Evolutionary conservation across 2,888 invertebrate species (phyloP).

Genomic region (Phengaris arion): DNA sequence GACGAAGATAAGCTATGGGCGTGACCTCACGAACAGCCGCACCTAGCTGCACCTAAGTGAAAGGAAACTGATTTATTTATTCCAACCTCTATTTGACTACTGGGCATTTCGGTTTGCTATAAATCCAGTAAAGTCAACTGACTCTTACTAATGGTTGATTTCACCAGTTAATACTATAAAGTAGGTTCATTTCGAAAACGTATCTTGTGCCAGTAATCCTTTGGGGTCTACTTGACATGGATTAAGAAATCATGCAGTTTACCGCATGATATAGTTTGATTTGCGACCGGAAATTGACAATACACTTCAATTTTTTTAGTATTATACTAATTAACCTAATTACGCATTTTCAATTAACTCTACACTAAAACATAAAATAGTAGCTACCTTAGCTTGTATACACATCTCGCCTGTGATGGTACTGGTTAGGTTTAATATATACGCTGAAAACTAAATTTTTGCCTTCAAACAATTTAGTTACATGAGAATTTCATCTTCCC

Average conservation of each 20-base stretch:
- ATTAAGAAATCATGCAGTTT: background rate
- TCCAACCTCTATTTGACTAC: conserved; percentile 26
- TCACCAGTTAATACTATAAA: conserved; percentile 1
- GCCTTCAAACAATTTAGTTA: background rate
- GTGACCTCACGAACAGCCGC: conserved; percentile 47
- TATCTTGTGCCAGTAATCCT: background rate
- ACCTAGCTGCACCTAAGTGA: conserved; percentile 43
- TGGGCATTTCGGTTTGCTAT: conserved; percentile 11
- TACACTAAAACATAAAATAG: too few species aligned
- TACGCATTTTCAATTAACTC: too few species aligned
- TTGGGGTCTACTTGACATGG: background rate
- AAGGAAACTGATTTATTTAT: conserved; percentile 39
- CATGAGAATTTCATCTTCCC: background rate
- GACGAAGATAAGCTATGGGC: conserved; percentile 44
- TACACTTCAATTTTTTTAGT: too few species aligned
- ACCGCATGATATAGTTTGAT: background rate
- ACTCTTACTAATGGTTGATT: conserved; percentile 2
- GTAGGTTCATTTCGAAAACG: background rate
- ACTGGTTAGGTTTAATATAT: too few species aligned
- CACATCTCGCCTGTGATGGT: too few species aligned
- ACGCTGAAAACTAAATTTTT: background rate
- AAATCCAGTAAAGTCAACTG: conserved; percentile 15
- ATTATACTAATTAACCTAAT: too few species aligned
- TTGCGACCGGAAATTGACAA: too few species aligned
- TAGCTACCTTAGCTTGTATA: too few species aligned